Percentiles rank a stretch among this genome's conserved stretches.
Conservation (phyloP, 1,140 invertebrate species). For the Pseudomyrmex gracilis region DNA sequence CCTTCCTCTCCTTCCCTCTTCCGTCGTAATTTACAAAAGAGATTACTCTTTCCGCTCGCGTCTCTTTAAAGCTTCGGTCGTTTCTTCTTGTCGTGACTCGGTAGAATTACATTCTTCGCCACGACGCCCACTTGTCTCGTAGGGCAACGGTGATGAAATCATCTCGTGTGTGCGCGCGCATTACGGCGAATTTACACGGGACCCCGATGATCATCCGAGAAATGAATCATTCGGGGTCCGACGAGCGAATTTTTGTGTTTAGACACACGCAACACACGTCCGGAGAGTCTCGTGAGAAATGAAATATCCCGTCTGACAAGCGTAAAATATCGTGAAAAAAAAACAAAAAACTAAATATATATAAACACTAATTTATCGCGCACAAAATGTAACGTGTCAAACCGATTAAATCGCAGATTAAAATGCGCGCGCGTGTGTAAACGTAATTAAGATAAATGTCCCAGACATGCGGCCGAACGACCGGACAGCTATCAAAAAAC, state of each 20-base stretch:
- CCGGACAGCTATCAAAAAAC: too few species aligned
- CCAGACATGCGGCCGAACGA: too few species aligned
- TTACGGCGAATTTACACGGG: conserved; percentile 52
- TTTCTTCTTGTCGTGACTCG: not conserved
- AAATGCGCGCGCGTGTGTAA: too few species aligned
- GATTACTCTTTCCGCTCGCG: conserved; percentile 7
- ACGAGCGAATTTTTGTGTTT: conserved; percentile 55
- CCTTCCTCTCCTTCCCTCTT: conserved; percentile 12
- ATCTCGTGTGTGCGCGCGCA: conserved; percentile 20
- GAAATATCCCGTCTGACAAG: not conserved
- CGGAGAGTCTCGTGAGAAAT: conserved; percentile 21
- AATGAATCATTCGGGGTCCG: conserved; percentile 37
- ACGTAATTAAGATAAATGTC: too few species aligned
- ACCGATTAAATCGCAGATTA: too few species aligned
- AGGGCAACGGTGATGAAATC: conserved; percentile 55
- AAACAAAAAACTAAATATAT: too few species aligned
- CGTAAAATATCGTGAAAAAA: not conserved
- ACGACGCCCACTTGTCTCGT: conserved; percentile 57
- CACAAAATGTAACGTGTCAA: not conserved
- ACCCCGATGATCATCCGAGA: conserved; percentile 1
- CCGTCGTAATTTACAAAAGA: conserved; percentile 22
- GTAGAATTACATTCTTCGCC: conserved; percentile 54
- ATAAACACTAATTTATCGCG: not conserved
- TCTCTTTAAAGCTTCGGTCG: not conserved
- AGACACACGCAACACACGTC: not conserved